These are phyloP conservation scores for Galaxias olidus DNA, from an alignment of 2,797 vertebrate species.

Conservation along the genomic window DNA sequence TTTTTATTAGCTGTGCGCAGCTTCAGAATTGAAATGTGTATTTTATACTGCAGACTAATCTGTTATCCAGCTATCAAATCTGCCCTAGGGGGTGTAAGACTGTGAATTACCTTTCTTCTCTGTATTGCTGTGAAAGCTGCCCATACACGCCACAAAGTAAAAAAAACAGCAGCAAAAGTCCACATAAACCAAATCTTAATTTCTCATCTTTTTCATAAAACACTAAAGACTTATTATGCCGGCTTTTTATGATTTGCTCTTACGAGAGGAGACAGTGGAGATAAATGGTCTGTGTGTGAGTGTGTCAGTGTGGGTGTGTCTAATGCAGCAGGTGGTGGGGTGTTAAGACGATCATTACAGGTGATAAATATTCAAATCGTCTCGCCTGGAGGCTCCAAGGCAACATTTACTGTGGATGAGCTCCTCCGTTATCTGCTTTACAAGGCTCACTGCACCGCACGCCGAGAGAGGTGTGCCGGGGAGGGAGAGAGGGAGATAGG, in stretches of 20 bases:
- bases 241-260: neutral
- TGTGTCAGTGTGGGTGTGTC: conserved; percentile 14
- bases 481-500: conserved; percentile 4
- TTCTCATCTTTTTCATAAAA: conserved; percentile 12
- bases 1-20: neutral
- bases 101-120: too few species aligned
- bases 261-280: too few species aligned
- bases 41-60: too few species aligned
- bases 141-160: neutral
- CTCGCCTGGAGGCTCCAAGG: conserved; percentile 21
- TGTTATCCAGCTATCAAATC: too few species aligned
- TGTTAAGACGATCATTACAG: conserved; percentile 43
- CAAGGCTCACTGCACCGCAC: conserved; percentile 38
- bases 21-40: neutral
- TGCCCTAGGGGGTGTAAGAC: too few species aligned
- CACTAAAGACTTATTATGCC: neutral
- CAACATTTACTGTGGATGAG: conserved; percentile 43
- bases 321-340: conserved; percentile 33
- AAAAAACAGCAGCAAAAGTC: conserved; percentile 2
- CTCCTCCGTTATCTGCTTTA: conserved; percentile 45
- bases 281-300: neutral
- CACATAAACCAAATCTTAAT: neutral
- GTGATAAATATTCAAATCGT: conserved; percentile 57
- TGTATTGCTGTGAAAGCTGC: neutral
- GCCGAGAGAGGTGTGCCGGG: neutral